Percentiles rank a stretch among this genome's conserved stretches.
phyloP scores from a whole-genome alignment of 2,888 invertebrate species.

The Agonopterix alstromeriana region DNA sequence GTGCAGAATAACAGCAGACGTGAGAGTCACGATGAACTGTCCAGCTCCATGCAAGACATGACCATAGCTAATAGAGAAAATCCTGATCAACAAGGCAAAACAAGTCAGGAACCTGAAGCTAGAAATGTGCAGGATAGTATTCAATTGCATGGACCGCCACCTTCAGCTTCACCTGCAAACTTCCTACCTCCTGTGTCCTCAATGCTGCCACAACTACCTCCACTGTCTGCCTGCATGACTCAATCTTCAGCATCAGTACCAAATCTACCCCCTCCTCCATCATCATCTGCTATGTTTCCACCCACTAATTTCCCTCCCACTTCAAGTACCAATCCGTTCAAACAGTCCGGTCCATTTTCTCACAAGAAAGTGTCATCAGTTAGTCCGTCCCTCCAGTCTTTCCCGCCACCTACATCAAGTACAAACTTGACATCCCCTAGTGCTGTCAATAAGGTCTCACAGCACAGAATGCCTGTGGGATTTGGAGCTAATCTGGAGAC shows the following conservation, averaged over 20 bases:
- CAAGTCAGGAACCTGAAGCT: conserved; percentile 15
- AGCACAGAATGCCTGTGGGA: conserved; percentile 47
- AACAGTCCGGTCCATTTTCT: conserved; percentile 61
- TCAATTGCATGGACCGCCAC: conserved; percentile 6
- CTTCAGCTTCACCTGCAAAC: conserved; percentile 24
- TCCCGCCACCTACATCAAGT: conserved; percentile 39
- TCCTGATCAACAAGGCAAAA: conserved; percentile 22
- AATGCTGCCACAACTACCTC: conserved; percentile 10
- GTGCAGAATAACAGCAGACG: conserved; percentile 28
- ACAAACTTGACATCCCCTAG: conserved; percentile 50
- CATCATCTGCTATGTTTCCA: conserved; percentile 20
- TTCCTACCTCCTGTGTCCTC: conserved; percentile 20
- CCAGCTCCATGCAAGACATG: conserved; percentile 52
- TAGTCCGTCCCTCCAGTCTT: conserved; percentile 30
- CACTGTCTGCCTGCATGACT: conserved; percentile 10
- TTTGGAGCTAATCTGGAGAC: conserved; percentile 80
- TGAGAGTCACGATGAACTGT: conserved; percentile 48
- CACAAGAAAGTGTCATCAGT: conserved; percentile 52
- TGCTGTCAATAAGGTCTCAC: conserved; percentile 45
- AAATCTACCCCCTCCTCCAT: conserved; percentile 14
- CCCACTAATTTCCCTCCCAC: conserved; percentile 33
- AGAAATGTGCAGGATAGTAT: conserved; percentile 18
- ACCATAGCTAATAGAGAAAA: conserved; percentile 47
- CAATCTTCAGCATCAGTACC: conserved; percentile 10
- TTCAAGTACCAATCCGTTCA: conserved; percentile 55